Percentiles rank a stretch among this genome's conserved stretches.
Conservation (phyloP, 2,797 vertebrate species). For the Epinephelus malabaricus region DNA sequence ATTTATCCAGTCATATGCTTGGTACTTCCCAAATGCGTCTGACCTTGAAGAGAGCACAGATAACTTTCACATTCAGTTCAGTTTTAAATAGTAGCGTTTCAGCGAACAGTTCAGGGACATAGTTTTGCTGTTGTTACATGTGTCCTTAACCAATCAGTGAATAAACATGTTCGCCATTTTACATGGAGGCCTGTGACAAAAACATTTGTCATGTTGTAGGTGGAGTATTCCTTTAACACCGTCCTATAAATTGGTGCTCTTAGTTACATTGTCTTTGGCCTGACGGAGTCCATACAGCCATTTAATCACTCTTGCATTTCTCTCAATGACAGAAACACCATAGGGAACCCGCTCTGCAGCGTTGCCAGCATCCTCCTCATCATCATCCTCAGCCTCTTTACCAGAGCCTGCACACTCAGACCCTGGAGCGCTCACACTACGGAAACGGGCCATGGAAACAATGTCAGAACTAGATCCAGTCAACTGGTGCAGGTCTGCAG, state of each 20-base stretch:
- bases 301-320: slow-evolving; percentile 96
- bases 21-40: no score
- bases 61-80: no score
- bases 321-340: slow-evolving; percentile 93
- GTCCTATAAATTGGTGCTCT: slow-evolving; percentile 76
- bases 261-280: slow-evolving; percentile 83
- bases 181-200: no score
- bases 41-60: no score
- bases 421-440: slow-evolving; percentile 93
- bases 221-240: neutral
- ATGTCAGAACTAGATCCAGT: slow-evolving; percentile 92
- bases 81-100: no score
- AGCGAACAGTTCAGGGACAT: no score
- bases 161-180: no score
- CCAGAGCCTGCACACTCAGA: slow-evolving; percentile 86
- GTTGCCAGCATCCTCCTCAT: slow-evolving; percentile 80
- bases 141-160: no score
- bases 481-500: slow-evolving; percentile 88
- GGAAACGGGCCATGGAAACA: slow-evolving; percentile 90
- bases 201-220: no score
- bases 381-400: slow-evolving; percentile 70
- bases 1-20: no score
- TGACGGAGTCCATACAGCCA: slow-evolving; percentile 94
- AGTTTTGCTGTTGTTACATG: no score
- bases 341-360: slow-evolving; percentile 85